Evolutionary conservation across 2,888 invertebrate genomes (phyloP).

Genomic region (Polymixis lichenea): DNA sequence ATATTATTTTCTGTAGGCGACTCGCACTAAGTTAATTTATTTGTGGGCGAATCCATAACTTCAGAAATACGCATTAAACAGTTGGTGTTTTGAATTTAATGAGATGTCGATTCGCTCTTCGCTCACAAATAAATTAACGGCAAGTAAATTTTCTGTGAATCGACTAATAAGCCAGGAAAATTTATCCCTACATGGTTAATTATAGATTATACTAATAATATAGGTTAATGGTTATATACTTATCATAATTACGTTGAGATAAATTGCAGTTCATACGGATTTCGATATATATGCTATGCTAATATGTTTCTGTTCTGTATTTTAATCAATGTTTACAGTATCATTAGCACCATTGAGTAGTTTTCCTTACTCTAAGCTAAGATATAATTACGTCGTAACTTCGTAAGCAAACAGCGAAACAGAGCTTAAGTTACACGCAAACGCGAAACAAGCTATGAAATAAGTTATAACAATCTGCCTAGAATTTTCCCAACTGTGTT

Average conservation of each 20-base stretch:
- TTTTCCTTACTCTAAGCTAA: conserved; percentile 39
- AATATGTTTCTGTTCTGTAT: conserved; percentile 22
- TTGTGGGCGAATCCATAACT: too few relatives aligned
- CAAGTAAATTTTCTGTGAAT: too few relatives aligned
- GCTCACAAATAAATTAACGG: too few relatives aligned
- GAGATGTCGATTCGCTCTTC: too few relatives aligned
- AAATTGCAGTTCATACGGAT: conserved; percentile 16
- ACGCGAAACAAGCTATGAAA: neutral
- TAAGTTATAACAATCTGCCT: too few relatives aligned
- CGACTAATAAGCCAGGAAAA: too few relatives aligned
- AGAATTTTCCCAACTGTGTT: too few relatives aligned
- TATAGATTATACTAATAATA: neutral
- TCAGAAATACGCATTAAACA: too few relatives aligned
- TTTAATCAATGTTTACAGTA: conserved; percentile 21
- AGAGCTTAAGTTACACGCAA: neutral
- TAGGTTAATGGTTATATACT: conserved; percentile 19
- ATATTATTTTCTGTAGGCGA: too few relatives aligned
- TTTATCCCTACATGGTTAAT: too few relatives aligned
- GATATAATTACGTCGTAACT: conserved; percentile 1
- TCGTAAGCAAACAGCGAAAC: neutral
- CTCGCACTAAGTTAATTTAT: too few relatives aligned
- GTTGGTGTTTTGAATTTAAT: too few relatives aligned
- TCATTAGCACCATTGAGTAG: conserved; percentile 31
- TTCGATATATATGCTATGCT: conserved; percentile 18
- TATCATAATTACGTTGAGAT: neutral